phyloP scores from a whole-genome alignment of 2,113 vertebrate genomes.

The crab-eating macaque (Macaca fascicularis) region DNA sequence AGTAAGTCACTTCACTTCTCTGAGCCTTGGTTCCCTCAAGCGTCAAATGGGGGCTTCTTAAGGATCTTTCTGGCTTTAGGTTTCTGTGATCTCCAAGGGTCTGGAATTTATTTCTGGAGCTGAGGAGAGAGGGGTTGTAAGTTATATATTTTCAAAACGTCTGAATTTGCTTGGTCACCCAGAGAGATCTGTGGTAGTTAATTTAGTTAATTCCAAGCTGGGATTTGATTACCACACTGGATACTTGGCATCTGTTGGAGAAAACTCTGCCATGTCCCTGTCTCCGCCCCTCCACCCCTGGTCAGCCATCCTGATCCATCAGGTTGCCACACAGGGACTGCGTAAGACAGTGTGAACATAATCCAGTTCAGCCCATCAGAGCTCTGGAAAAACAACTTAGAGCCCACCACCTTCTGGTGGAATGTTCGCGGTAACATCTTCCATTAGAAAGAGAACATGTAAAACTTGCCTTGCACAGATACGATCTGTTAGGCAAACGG shows the following conservation, averaged over 20 bases:
- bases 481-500: background rate
- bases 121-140: background rate
- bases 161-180: background rate
- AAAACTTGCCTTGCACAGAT: background rate
- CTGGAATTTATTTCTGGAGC: constrained; percentile 21
- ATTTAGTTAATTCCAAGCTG: background rate
- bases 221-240: background rate
- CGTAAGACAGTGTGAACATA: no score
- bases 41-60: background rate
- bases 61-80: background rate
- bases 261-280: background rate
- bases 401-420: background rate
- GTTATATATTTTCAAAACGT: constrained; percentile 18
- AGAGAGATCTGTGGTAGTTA: background rate
- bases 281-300: background rate
- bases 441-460: background rate
- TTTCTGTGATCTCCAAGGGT: background rate
- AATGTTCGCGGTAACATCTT: background rate
- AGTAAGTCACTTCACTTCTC: background rate
- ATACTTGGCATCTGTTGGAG: background rate
- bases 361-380: background rate
- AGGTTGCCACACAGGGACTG: background rate
- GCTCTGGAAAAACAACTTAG: background rate
- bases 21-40: background rate
- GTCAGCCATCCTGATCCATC: background rate